Evolutionary conservation across 2,888 invertebrate genomes (phyloP).

Genomic region (Pterobdella sp.): DNA sequence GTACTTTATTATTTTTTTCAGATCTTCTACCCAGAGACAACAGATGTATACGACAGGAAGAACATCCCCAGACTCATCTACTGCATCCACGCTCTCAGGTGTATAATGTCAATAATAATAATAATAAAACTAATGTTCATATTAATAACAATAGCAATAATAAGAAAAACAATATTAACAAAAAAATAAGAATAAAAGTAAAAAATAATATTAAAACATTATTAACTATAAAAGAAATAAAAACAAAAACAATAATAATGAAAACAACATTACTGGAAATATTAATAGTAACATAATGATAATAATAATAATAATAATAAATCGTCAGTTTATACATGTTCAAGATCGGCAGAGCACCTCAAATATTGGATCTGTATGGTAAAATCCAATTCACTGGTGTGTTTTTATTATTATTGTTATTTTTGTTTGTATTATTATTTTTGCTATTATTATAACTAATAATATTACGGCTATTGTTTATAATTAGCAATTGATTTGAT

Average conservation of each 20-base stretch:
- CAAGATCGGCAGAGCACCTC: slow-evolving; percentile 62
- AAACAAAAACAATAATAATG: neutral
- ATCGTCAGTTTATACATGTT: slow-evolving; percentile 51
- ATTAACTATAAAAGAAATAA: neutral
- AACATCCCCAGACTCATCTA: slow-evolving; percentile 72
- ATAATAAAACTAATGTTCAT: neutral
- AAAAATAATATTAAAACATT: neutral
- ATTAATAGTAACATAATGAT: neutral
- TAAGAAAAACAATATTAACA: neutral
- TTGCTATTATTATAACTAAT: neutral
- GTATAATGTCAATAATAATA: neutral
- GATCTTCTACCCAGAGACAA: slow-evolving; percentile 74
- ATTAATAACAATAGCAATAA: neutral
- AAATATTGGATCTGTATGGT: slow-evolving; percentile 68
- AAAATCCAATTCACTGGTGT: slow-evolving; percentile 61
- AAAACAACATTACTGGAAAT: neutral
- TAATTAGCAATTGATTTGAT: no score
- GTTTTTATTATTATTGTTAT: neutral
- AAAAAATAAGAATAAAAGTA: neutral
- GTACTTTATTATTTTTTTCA: slow-evolving; percentile 48
- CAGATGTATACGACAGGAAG: slow-evolving; percentile 72
- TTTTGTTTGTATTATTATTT: no score
- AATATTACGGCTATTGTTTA: no score
- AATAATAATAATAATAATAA: neutral
- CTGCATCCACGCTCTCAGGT: slow-evolving; percentile 52